Conservation (phyloP, 1,140 invertebrate genomes). For the Helicoverpa zea region DNA sequence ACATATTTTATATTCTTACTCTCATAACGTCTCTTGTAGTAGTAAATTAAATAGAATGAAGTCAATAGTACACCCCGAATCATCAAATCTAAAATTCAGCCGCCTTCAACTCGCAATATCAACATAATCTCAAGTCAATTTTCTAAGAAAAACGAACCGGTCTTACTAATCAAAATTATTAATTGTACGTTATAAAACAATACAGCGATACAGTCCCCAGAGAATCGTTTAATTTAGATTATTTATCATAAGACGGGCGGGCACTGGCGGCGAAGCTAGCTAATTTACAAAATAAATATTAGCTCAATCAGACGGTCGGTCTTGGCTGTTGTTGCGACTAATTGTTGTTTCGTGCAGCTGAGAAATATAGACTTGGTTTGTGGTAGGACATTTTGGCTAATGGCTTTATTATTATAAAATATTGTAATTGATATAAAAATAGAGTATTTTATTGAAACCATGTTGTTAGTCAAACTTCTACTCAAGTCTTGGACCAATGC, state of each 20-base stretch:
- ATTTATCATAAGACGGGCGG: conserved; percentile 77
- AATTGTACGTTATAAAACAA: conserved; percentile 83
- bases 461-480: too few relatives aligned
- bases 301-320: conserved; percentile 77
- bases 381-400: not conserved
- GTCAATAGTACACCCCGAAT: too few relatives aligned
- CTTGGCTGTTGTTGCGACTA: conserved; percentile 62
- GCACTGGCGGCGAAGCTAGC: conserved; percentile 74
- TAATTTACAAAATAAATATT: conserved; percentile 88
- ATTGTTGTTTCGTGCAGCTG: conserved; percentile 54
- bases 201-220: conserved; percentile 60
- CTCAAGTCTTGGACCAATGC: too few relatives aligned
- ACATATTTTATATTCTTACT: too few relatives aligned
- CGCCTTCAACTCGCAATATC: not conserved
- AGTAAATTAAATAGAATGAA: not conserved
- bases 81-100: not conserved
- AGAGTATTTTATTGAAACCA: too few relatives aligned
- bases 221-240: conserved; percentile 81
- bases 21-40: not conserved
- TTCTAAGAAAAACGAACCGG: conserved; percentile 13
- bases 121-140: conserved; percentile 30
- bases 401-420: not conserved
- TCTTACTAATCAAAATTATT: conserved; percentile 75
- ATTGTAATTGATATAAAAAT: not conserved
- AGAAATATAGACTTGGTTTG: conserved; percentile 19